Evolutionary conservation across 2,113 vertebrate species (phyloP).

Genomic region (Parus major): DNA sequence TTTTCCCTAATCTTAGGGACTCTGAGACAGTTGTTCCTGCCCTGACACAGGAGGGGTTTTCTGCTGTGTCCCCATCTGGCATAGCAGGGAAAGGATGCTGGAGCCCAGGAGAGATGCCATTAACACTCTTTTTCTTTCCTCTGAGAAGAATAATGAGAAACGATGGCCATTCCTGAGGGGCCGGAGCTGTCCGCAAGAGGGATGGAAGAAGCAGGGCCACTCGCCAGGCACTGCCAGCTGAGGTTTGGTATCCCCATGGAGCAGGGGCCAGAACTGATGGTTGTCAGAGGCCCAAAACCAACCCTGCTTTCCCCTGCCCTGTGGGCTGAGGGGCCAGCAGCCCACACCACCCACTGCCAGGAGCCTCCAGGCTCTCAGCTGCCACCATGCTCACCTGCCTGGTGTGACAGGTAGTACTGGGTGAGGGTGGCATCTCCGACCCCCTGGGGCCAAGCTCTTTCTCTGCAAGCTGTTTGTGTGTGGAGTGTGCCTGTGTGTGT

Average conservation of each 20-base stretch:
- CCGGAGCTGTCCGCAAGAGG: neutral
- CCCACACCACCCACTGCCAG: neutral
- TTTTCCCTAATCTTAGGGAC: neutral
- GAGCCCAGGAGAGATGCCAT: neutral
- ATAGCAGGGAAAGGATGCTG: neutral
- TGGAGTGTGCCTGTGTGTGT: neutral
- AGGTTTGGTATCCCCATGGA: slow-evolving; percentile 54
- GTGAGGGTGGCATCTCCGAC: neutral
- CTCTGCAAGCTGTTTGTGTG: neutral
- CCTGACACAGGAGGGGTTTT: neutral
- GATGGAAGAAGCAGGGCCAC: slow-evolving; percentile 23
- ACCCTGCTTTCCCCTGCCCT: neutral
- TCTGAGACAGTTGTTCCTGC: neutral
- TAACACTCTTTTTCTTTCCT: slow-evolving; percentile 15
- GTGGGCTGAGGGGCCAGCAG: neutral
- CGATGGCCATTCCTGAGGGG: slow-evolving; percentile 92
- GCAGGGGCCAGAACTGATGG: slow-evolving; percentile 41
- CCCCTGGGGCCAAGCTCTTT: neutral
- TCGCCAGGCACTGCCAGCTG: slow-evolving; percentile 34
- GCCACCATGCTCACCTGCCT: neutral
- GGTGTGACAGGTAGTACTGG: neutral
- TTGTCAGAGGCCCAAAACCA: neutral
- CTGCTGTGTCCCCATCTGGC: neutral
- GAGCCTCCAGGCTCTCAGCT: slow-evolving; percentile 4
- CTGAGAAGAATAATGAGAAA: slow-evolving; percentile 87